Evolutionary conservation across 2,797 vertebrate species (phyloP), one percentile per base, ranked within the genome.

Genomic region (Fringilla coelebs): DNA sequence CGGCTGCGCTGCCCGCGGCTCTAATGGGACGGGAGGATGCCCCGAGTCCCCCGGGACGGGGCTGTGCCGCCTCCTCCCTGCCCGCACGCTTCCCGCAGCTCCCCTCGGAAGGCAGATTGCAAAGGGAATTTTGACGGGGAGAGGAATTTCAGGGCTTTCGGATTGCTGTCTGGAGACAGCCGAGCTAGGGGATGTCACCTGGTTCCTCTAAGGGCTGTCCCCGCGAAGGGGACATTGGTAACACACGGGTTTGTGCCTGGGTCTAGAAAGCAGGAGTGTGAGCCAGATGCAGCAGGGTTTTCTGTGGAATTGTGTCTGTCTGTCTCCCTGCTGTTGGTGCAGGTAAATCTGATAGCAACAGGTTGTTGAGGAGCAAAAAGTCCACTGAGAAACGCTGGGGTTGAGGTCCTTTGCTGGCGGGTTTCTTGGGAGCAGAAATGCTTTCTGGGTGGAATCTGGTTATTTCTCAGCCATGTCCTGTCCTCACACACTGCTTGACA

Each of bases 161-260:
- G 76, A 60, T 85, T 73, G 34, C 55, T 20, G 14, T 18, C 63
- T 41, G 41, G 74, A 46, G 49, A 36, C 12, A 21, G 65, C 22
- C 4, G 1, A 10, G 79, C 78, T 32, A 17, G 43, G 46, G n/a
- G 15, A 28, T 46, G n/a, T 38, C 63, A 11, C 16, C 60, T 71
- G 8, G 3, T 57, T 83, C 34, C n/a, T 58, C 21, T 9, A 0
- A 41, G 34, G 46, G 32, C 34, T 41, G 26, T 65, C 40, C 43
- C 65, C 5, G 22, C 43, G 2, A 25, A 36, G 34, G 62, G 32
- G 24, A 49, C 0, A 0, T 57, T 11, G 8, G 34, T 4, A 18
- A 21, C 21, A 9, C 9, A 0, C 8, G 20, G 68, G 43, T 34
- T 76, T 32, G 2, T 58, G 40, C 4, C 34, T 8, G 16, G 8